Evolutionary conservation across 2,113 vertebrate species (phyloP), one percentile per base, ranked within the genome.

Genomic region (Struthidea cinerea): DNA sequence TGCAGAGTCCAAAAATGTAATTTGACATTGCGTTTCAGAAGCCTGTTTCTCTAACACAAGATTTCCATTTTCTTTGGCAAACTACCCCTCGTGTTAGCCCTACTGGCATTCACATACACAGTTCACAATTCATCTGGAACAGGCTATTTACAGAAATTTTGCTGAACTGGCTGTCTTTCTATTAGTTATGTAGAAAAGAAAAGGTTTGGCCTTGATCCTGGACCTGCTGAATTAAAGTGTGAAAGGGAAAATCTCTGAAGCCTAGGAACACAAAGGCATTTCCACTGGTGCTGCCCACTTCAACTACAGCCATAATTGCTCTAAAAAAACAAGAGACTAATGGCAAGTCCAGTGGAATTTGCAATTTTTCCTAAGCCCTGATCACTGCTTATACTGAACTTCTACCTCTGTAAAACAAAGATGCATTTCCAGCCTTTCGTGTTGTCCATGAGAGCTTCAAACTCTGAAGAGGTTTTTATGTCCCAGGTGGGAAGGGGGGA

Each of bases 131-230:
- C 91, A 91, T 80, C 75, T 93, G 90, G 82, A 94, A 90, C 55
- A 77, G 68, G 60, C 84, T 91, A 61, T 85, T 93, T 85, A 88
- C 75, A 91, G 84, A 85, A 91, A 91, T 93, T 80, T 90, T 90
- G 90, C 83, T 93, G 88, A 96, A 86, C 28, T 85, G 73, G 85
- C 93, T 70, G 50, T 84, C 67, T 77, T 95, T 84, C 93, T 86
- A 71, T 74, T 84, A 93, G 84, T 80, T 73, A 87, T 9, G 26
- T 42, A 73, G 59, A 76, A 37, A 81, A 92, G 53, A 94, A 89
- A 94, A 93, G 71, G 59, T 95, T 71, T 94, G 90, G 92, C 92
- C 88, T 96, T 24, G 4, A 86, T 90, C 88, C 88, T 96, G 82
- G 55, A 70, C 83, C 90, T 88, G 69, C 84, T 87, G 91, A 96